These are phyloP conservation scores for Istiophorus platypterus DNA, from an alignment of 2,113 vertebrate genomes.

Conservation along the genomic window DNA sequence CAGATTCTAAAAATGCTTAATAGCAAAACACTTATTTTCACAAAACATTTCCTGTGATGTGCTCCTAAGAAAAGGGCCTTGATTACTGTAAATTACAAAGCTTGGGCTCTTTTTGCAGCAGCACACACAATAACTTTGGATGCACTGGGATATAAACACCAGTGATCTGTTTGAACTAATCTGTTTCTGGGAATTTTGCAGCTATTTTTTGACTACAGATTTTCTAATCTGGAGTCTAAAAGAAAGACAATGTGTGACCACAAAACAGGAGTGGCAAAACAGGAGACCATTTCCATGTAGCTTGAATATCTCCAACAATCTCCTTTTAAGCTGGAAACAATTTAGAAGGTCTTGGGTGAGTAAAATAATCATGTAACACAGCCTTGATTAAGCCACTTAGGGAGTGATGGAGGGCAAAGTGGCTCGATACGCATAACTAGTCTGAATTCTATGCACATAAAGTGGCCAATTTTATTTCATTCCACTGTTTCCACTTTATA, in stretches of 20 bases:
- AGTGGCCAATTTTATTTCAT: slow-evolving; percentile 34
- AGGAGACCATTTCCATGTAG: slow-evolving; percentile 41
- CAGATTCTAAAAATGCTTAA: neutral
- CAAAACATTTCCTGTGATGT: neutral
- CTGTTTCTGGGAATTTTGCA: neutral
- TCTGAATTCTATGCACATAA: slow-evolving; percentile 32
- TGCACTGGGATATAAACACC: neutral
- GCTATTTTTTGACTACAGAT: neutral
- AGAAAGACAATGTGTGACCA: slow-evolving; percentile 16
- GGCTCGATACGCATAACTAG: slow-evolving; percentile 43
- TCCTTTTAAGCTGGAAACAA: slow-evolving; percentile 82
- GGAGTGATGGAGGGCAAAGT: slow-evolving; percentile 62
- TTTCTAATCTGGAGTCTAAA: neutral
- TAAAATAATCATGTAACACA: slow-evolving; percentile 76
- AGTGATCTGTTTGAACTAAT: neutral
- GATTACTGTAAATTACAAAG: neutral
- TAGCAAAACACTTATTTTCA: neutral
- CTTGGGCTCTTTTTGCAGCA: neutral
- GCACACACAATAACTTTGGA: neutral
- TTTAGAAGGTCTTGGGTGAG: slow-evolving; percentile 81
- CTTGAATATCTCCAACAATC: slow-evolving; percentile 78
- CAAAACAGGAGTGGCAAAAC: neutral
- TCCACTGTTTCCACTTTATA: slow-evolving; percentile 11
- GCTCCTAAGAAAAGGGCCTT: neutral
- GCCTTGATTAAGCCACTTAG: slow-evolving; percentile 79